Evolutionary conservation across 2,888 invertebrate genomes (phyloP), one percentile per base, ranked within the genome.

Genomic region (Geotrupes spiniger): DNA sequence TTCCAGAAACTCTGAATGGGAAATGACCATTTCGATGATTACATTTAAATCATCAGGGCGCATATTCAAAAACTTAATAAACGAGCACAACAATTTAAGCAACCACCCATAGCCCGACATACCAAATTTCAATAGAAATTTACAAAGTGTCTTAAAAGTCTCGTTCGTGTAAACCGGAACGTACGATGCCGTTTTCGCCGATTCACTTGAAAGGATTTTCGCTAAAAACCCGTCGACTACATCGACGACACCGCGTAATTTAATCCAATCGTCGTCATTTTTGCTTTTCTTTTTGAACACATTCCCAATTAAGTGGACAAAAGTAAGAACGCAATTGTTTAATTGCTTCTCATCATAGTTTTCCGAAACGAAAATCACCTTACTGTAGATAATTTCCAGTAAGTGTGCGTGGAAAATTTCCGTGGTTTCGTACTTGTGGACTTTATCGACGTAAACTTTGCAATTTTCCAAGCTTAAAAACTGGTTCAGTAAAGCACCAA

Each of bases 1-100:
- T 55, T 85, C 84, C 38, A 85, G 71, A 66, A 89, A 89, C 62
- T 87, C 84, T 0, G 90, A 89, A 73, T 91, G 89, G 0, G 85
- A 82, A 2, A 81, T 79, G 6, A 84, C 78, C 86, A 89, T 86
- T 53, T 88, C 86, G 57, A 87, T 84, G 4, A 88, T 69, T 12
- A 78, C 76, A 38, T 71, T 73, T 1, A 75, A 71, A 12, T 76
- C 73, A 11, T 80, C 73, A 31, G 77, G 74, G 2, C 72, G 66
- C 0, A 81, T 66, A 45, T 80, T 75, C 2, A 84, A 76, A 10
- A 85, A 65, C 40, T 69, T 73, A 1, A 80, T 76, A 21, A 87
- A 63, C 9, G 80, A 70, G 49, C 75, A 76, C 10, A 89, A 63
- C 25, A 84, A 61, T 52, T 77, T 70, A 9, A 73, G 48, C 15